Evolutionary conservation across 2,797 vertebrate species (phyloP), one percentile per base, ranked within the genome.

Genomic region (Loris lydekkerianus): DNA sequence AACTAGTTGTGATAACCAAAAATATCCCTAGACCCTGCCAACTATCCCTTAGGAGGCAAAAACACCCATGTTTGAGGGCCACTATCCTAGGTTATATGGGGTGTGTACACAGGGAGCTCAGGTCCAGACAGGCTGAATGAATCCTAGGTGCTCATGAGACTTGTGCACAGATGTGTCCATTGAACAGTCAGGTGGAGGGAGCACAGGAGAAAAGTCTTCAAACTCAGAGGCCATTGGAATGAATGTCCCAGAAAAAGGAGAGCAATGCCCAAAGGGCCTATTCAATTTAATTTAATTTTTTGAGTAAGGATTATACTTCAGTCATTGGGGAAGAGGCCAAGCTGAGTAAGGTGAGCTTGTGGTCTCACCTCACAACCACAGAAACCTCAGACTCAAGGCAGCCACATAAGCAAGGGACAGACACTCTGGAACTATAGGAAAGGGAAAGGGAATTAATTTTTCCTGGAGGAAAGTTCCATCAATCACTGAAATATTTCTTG

Each of bases 381-480:
- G 80, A 86, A 53, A 81, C n/a, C 67, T 46, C 29, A 34, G 18
- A 10, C 0, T 46, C 60, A 40, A 86, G 46, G 17, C 27, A 31
- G 23, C 1, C 13, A 3, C 21, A 1, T 8, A 34, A 37, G 25
- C 4, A 3, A 34, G 63, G 25, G 10, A 2, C 25, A 61, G 49
- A 37, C 23, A 8, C 53, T 37, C 86, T 5, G 17, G 56, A 49
- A 21, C 73, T 37, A 5, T 34, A 23, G 65, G 53, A 82, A 56
- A 91, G 9, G 53, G n/a, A 89, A 27, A 53, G 9, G 1, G 11
- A 95, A n/a, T 34, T 8, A 25, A 0, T 23, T 10, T 14, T 8
- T 46, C 60, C 58, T 31, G 53, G 58, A 76, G 29, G 43, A 37
- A n/a, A 69, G 67, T 46, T 29, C 29, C 58, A 15, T 34, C 49